Base-by-base conservation (phyloP, 1,140 invertebrate species). In the Druon quercuslanigerum region DNA sequence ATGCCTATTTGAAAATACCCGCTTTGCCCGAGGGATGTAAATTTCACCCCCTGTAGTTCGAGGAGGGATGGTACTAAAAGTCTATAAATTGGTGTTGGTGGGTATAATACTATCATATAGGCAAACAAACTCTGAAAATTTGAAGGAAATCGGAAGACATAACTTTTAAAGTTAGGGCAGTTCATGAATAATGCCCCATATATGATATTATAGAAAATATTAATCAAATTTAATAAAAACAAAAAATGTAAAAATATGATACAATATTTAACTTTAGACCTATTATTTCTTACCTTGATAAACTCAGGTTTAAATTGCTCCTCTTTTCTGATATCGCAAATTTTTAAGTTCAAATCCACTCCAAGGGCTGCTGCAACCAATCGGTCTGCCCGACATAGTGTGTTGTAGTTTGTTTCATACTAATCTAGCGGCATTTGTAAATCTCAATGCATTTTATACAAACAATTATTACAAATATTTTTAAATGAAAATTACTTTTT, bases 301-400 rank as follows among this genome's bases (percentile, higher is more conserved):
- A 93, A 96, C 86, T 96, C 95, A 7, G 95, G 95, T 83, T 92
- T 95, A 76, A 94, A 88, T 73, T 96, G 94, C 79, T 96, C 95
- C 2, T 94, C 93, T 8, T 91, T 90, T 86, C 94, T 92, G 5
- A 96, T 87, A 83, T 96, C 92, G 8, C 94, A 90, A 17, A 92
- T 82, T 87, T 95, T 95, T 19, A 95, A 88, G 87, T 96, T 96
- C 25, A 96, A 87, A 71, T 95, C 93, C 8, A 96, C 87, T 50
- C 95, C 95, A 9, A 97, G 86, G 51, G 93, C 93, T 76, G 94
- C 94, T 33, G 95, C 95, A 2, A 92, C 92, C 84, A 96, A 91
- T 77, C 95, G 89, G 50, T 95, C 94, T 6, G 94, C 91, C 60
- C 95, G 92, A 91, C 95, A 95, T n/a, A 95, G 95, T 9, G 95